A percentile compares a stretch with the other conserved stretches of the same genome.
phyloP scores from a whole-genome alignment of 2,113 vertebrate genomes.

The Strigops habroptila region DNA sequence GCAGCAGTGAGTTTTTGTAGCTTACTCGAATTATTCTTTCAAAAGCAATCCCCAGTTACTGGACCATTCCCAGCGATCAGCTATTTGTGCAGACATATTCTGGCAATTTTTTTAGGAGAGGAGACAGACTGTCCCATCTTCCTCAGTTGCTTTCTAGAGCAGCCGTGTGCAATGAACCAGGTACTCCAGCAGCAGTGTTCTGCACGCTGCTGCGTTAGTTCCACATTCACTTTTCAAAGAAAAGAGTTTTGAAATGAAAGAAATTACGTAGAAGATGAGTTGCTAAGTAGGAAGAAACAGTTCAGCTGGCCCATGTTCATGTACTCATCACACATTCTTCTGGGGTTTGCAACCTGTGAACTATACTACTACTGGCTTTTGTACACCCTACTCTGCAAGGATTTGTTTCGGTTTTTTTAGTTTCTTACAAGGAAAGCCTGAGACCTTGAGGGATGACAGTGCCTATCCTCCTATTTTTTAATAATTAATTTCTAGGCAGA shows the following conservation, averaged over 20 bases:
- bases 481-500: neutral
- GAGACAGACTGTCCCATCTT: neutral
- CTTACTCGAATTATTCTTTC: neutral
- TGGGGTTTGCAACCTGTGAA: neutral
- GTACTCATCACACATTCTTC: neutral
- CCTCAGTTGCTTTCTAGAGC: neutral
- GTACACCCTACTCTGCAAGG: fast-evolving
- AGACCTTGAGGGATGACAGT: neutral
- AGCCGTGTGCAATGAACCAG: neutral
- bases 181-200: neutral
- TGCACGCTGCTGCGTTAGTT: neutral
- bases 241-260: neutral
- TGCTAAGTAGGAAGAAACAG: neutral
- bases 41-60: neutral
- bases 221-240: neutral
- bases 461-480: neutral
- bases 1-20: neutral
- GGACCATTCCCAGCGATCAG: neutral
- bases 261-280: neutral
- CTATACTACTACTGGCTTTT: neutral
- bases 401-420: neutral
- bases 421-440: neutral
- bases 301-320: neutral
- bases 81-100: neutral
- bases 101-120: neutral